A percentile compares a stretch with the other conserved stretches of the same genome.
Conservation (phyloP, 2,113 vertebrate species). For the Psittacula cyanocephala region DNA sequence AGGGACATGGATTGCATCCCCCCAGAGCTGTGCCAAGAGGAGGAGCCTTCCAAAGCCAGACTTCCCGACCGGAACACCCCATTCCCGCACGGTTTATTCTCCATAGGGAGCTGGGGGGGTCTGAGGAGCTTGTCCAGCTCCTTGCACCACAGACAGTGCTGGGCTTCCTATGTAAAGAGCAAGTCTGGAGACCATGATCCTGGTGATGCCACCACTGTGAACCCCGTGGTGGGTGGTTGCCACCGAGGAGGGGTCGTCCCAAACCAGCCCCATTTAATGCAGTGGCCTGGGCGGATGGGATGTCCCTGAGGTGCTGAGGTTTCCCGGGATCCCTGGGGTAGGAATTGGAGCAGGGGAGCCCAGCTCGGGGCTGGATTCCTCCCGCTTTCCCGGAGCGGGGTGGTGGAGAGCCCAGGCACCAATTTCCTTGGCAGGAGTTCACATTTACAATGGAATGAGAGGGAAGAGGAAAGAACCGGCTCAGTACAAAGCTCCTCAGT, state of each 20-base stretch:
- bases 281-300: not conserved
- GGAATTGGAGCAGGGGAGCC: not conserved
- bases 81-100: not conserved
- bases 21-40: not conserved
- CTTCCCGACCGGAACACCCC: not conserved
- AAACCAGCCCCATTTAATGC: fast-evolving
- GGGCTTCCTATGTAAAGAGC: not conserved
- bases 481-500: not conserved
- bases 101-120: fast-evolving
- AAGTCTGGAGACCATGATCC: not conserved
- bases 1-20: not conserved
- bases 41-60: not conserved
- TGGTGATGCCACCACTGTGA: not conserved
- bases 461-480: not conserved
- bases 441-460: not conserved
- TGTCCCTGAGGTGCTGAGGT: not conserved
- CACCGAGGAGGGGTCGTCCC: not conserved
- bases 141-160: fast-evolving
- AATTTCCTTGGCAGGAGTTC: constrained; percentile 1
- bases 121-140: not conserved
- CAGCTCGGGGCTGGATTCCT: not conserved
- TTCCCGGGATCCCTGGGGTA: not conserved
- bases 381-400: not conserved
- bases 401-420: not conserved
- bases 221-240: fast-evolving